Base-by-base conservation (phyloP, 2,888 invertebrate genomes). In the Flexamia atlantica region DNA sequence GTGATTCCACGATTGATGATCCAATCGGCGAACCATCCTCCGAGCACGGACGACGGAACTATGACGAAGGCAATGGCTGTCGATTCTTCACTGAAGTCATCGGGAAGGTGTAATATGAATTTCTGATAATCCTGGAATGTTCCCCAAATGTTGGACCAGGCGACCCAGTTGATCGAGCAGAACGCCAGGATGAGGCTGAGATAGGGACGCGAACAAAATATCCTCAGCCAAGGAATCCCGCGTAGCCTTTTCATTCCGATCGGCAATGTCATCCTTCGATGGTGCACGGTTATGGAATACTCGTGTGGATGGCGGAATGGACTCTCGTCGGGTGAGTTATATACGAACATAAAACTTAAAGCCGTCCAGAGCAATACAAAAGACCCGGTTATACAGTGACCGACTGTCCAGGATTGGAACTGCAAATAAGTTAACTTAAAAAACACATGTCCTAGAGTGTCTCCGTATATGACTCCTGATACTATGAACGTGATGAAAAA, bases 261-360 rank as follows among this genome's bases (percentile, higher is more conserved):
- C 20, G 23, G 5, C n/a, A n/a, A 1, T 20, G 23, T 23, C n/a
- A n/a, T n/a, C n/a, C n/a, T n/a, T n/a, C n/a, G n/a, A n/a, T n/a
- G n/a, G n/a, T n/a, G n/a, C n/a, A n/a, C n/a, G 5, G 53, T 53
- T 53, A 53, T 53, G 23, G 3, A 3, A 7, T 20, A 53, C 64
- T 64, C 64, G 64, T 30, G 64, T 5, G 2, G 64, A 28, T 28
- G 7, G 4, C 28, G 28, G 28, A 64, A 64, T 4, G 64, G 64
- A 64, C 64, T 64, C 28, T 64, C 64, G 28, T 64, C 30, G 14
- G 64, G 64, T 5, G 64, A 64, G 12, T 30, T 2, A 30, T 64
- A 20, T 30, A 64, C 14, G 14, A 64, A 64, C 9, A 28, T 30
- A 9, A 30, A 25, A 30, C 64, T 28, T 2, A 64, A 64, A 9